phyloP scores from a whole-genome alignment of 2,113 vertebrate species.

The Perognathus longimembris region DNA sequence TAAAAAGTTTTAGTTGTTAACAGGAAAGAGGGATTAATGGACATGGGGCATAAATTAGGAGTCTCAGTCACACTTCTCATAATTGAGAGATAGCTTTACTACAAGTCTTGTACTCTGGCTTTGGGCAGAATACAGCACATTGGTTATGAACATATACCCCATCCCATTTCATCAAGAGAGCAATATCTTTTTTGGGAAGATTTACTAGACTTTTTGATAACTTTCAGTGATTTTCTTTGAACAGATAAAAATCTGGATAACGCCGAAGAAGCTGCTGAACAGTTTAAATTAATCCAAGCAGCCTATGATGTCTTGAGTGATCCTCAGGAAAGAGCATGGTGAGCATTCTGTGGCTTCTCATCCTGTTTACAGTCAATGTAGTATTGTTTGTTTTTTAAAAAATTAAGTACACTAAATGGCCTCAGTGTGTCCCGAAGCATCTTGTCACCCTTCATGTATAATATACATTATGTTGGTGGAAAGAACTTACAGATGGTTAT shows the following conservation, averaged over 20 bases:
- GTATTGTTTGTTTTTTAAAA: neutral
- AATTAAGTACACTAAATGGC: neutral
- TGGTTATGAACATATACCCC: neutral
- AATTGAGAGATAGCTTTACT: neutral
- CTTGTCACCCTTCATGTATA: neutral
- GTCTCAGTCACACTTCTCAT: neutral
- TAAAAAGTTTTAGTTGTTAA: neutral
- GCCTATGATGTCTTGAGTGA: conserved; percentile 97
- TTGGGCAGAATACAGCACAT: neutral
- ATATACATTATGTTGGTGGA: neutral
- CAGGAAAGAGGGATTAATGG: neutral
- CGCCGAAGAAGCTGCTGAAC: conserved; percentile 93
- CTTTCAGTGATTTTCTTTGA: conserved; percentile 44
- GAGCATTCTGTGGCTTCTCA: neutral
- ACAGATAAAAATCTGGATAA: conserved; percentile 98
- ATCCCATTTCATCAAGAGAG: neutral
- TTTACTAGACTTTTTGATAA: neutral
- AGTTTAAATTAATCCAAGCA: conserved; percentile 97
- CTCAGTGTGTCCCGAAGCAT: neutral
- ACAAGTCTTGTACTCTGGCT: neutral
- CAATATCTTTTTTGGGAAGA: neutral
- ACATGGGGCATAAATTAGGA: neutral
- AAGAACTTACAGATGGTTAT: neutral
- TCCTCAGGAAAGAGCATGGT: conserved; percentile 98
- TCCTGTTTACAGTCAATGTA: neutral